Evolutionary conservation across 2,888 invertebrate species (phyloP), one percentile per base, ranked within the genome.

Genomic region (Charanyca ferruginea): DNA sequence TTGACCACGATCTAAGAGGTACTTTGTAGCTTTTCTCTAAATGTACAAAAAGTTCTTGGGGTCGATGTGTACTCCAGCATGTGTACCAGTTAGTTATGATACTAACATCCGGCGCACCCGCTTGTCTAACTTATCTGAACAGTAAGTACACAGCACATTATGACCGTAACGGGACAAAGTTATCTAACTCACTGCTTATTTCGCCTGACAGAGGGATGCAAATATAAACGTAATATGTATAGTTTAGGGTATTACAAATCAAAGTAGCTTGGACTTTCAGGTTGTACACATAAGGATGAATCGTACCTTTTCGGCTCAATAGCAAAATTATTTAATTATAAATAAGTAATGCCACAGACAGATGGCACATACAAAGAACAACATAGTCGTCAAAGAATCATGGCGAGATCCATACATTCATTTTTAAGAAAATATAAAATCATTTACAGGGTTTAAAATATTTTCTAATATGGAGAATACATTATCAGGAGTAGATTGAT

Each of bases 101-200:
- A 38, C 41, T 41, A 51, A 9, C 18, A 51, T 28, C 58, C 25
- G 48, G 11, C 25, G 5, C 35, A 16, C 45, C 13, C 47, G 20
- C 63, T 47, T 22, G 42, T 59, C 45, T 25, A 42, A 72, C 64
- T 63, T 72, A 48, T 53, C 47, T 16, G 45, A 35, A 42, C 42
- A 23, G 11, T 3, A 16, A 38, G 38, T 38, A 16, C 38, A 1
- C 38, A 38, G 25, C 23, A 64, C 41, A 52, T 64, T 42, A 42
- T 35, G 41, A 35, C 41, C 72, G 47, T 42, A n/a, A 5, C 63
- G 20, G 32, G 51, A 41, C 41, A 13, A 44, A 47, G 51, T 52
- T 41, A 35, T 44, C 28, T 35, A 13, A 32, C 25, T 38, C 11
- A 11, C 3, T 6, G 32, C 51, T 23, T 11, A 62, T 62, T 52